Base-by-base conservation (phyloP, 2,797 vertebrate genomes). In the Danio choprae region DNA sequence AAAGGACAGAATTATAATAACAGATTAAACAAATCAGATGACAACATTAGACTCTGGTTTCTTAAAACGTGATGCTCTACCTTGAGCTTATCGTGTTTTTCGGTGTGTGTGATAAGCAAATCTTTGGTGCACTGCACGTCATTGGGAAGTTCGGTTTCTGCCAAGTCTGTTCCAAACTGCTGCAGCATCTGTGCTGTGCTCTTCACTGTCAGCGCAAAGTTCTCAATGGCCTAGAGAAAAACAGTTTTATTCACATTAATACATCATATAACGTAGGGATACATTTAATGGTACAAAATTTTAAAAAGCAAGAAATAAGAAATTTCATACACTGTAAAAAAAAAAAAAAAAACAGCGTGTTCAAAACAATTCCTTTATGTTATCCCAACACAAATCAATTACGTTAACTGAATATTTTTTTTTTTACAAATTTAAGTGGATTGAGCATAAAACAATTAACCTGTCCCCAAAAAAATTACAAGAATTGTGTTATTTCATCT, bases 151-250 rank as follows among this genome's bases (percentile, higher is more conserved):
- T 98, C 96, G 0, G 95, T 96, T 84, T 94, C 94, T 5, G 96
- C 94, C 83, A 99, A 90, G 79, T 94, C 92, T 0, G 92, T 93
- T 56, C 96, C 97, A 84, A 98, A 98, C 77, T 81, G 94, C 91
- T 98, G 96, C 11, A 99, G 88, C 94, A 95, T 95, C 93, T 98
- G 95, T 4, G 96, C 96, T 74, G 94, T 97, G 79, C 91, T 95
- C 92, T 98, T 98, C 85, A 99, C 96, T 0, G 95, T 96, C 91
- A 97, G 89, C 16, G 97, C 97, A 90, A 98, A 99, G 87, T 96
- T 98, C 89, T 99, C 97, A 29, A 98, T 95, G 63, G 97, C 97
- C 97, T 99, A 60, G 68, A 84, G 84, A 67, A 71, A 62, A 63
- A 87, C 4, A 70, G 4, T 38, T 38, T 15, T 3, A 29, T 29